Evolutionary conservation across 2,888 invertebrate species (phyloP).

Genomic region (Stenchaetothrips biformis): DNA sequence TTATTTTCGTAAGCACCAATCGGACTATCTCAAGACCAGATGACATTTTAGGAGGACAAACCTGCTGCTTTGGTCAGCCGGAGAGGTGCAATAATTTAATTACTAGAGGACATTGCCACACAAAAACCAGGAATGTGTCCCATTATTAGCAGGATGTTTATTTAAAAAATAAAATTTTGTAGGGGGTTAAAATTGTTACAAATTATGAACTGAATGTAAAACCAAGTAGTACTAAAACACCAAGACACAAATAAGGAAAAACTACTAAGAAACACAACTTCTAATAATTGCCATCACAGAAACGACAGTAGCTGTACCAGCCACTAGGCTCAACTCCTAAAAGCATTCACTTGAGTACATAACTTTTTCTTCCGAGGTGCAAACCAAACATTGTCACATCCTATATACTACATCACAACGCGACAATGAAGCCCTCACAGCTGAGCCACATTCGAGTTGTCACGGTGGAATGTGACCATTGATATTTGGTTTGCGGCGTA

Average conservation of each 20-base stretch:
- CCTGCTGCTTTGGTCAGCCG: background rate
- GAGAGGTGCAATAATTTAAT: background rate
- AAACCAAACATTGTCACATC: conserved; percentile 9
- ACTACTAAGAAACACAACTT: background rate
- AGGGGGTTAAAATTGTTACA: too few species aligned
- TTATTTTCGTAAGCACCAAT: too few species aligned
- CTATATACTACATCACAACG: background rate
- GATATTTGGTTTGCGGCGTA: conserved; percentile 23
- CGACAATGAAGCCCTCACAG: background rate
- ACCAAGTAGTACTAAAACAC: too few species aligned
- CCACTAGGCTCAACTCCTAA: background rate
- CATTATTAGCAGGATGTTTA: background rate
- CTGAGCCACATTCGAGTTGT: conserved; percentile 14
- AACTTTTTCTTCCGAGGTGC: background rate
- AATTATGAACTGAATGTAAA: too few species aligned
- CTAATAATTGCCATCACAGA: background rate
- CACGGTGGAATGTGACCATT: conserved; percentile 5
- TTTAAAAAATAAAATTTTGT: background rate
- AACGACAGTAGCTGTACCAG: background rate
- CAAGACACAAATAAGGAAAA: background rate
- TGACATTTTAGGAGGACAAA: too few species aligned
- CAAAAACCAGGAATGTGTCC: background rate
- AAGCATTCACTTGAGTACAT: background rate
- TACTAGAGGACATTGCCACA: background rate
- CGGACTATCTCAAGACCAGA: too few species aligned